Evolutionary conservation across 2,113 vertebrate species (phyloP), one percentile per base, ranked within the genome.

Genomic region (Benitochromis conjunctus): DNA sequence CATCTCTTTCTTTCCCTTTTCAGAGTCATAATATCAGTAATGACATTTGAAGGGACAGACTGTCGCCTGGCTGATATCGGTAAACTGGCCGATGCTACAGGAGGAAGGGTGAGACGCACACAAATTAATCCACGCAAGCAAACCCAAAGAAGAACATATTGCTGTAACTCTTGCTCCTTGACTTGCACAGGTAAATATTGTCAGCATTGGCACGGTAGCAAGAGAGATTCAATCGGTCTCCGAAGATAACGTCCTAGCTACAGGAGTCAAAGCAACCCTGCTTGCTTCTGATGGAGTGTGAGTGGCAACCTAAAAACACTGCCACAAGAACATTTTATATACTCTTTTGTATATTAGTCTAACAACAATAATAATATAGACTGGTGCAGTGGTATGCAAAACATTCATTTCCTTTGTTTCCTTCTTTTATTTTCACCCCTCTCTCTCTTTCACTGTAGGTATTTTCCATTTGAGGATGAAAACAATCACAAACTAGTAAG

Each of bases 181-280:
- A 26, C 7, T 66, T 85, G 31, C n/a, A 3, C 92, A 97, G 96
- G 95, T 97, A 7, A 96, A 96, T 87, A 96, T 95, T 34, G 96
- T 97, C 36, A 95, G 91, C 84, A 92, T 94, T 46, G 93, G 91
- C 2, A 96, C 94, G 1, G 92, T 97, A 34, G 95, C 95, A 2
- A 86, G 92, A 38, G 96, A 96, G 86, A 96, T 97, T 86, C 95
- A 96, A 78, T 92, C 88, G 2, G 93, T 94, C 9, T 81, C 96
- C 21, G 81, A 86, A 9, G 96, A 97, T 91, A 95, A 95, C 24
- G 91, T 97, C 24, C 90, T 96, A 7, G 96, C 96, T 21, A 97
- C 96, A 7, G 89, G 95, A 38, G 95, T 95, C 84, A 94, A 55
- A 10, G 93, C 92, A 48, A 96, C 94, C 8, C 83, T 97, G 43